These are phyloP conservation scores for Haliclystus octoradiatus DNA, from an alignment of 30 jellyfish, hydroid and myxozoan species.

Conservation along the genomic window DNA sequence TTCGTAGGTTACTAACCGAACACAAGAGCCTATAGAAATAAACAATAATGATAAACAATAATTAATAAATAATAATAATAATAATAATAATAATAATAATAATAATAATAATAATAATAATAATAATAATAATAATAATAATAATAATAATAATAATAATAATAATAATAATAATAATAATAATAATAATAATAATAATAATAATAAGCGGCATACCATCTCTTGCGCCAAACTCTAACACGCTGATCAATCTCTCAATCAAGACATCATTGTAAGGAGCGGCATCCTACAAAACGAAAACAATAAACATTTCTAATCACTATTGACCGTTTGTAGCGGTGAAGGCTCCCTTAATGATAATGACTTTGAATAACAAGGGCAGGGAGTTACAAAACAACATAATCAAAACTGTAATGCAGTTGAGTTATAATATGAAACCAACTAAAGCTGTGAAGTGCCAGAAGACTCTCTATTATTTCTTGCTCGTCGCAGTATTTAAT, in stretches of 20 bases:
- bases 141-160: constrained; percentile 1
- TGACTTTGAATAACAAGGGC: too few relatives aligned
- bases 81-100: constrained; percentile 2
- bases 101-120: constrained; percentile 2
- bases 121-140: constrained; percentile 1
- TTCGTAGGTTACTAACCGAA: constrained; percentile 85
- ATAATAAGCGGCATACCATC: constrained; percentile 75
- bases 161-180: constrained; percentile 2
- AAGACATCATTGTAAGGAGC: constrained; percentile 65
- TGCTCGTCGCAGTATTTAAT: too few relatives aligned
- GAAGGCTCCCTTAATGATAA: too few relatives aligned
- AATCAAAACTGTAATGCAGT: too few relatives aligned
- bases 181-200: constrained; percentile 3
- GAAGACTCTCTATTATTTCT: too few relatives aligned
- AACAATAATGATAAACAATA: not conserved
- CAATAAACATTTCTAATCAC: not conserved
- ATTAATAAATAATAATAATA: not conserved
- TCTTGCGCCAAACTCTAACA: constrained; percentile 79
- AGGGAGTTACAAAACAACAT: too few relatives aligned
- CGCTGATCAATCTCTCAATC: constrained; percentile 55
- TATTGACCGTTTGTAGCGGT: too few relatives aligned
- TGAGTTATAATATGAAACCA: too few relatives aligned
- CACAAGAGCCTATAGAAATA: constrained; percentile 48
- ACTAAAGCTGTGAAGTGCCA: too few relatives aligned
- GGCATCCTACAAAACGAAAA: constrained; percentile 16